phyloP scores from a whole-genome alignment of 2,113 vertebrate species.

The Myrmophylax atrothorax region DNA sequence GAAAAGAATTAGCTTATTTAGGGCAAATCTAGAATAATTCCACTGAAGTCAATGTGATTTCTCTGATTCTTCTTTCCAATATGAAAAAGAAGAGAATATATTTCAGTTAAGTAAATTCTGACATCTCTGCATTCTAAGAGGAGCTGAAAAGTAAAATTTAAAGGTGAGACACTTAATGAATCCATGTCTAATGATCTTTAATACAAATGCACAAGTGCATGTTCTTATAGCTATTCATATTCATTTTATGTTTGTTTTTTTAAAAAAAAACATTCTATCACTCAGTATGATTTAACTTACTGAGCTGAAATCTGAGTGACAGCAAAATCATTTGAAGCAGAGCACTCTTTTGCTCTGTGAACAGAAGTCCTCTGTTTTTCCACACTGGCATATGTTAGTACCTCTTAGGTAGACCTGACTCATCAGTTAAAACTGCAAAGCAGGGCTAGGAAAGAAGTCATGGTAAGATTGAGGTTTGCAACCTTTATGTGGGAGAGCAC shows the following conservation, averaged over 20 bases:
- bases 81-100: background rate
- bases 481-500: background rate
- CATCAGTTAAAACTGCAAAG: background rate
- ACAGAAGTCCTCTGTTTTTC: background rate
- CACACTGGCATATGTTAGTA: background rate
- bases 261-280: background rate
- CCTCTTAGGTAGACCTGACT: slow-evolving; percentile 9
- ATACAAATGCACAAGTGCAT: slow-evolving; percentile 19
- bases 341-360: background rate
- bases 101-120: background rate
- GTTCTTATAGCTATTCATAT: slow-evolving; percentile 3
- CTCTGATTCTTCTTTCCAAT: background rate
- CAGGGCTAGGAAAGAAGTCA: background rate
- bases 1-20: background rate
- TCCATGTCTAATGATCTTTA: slow-evolving; percentile 61
- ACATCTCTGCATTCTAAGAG: background rate
- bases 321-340: slow-evolving; percentile 14
- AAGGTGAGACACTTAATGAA: slow-evolving; percentile 53
- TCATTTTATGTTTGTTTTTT: slow-evolving; percentile 56
- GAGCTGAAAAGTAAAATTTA: slow-evolving; percentile 50
- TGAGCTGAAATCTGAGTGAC: slow-evolving; percentile 46
- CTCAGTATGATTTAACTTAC: slow-evolving; percentile 41
- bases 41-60: background rate
- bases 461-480: background rate
- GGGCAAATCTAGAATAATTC: background rate